phyloP scores from a whole-genome alignment of 1,140 invertebrate species.

The Trichonephila clavata region DNA sequence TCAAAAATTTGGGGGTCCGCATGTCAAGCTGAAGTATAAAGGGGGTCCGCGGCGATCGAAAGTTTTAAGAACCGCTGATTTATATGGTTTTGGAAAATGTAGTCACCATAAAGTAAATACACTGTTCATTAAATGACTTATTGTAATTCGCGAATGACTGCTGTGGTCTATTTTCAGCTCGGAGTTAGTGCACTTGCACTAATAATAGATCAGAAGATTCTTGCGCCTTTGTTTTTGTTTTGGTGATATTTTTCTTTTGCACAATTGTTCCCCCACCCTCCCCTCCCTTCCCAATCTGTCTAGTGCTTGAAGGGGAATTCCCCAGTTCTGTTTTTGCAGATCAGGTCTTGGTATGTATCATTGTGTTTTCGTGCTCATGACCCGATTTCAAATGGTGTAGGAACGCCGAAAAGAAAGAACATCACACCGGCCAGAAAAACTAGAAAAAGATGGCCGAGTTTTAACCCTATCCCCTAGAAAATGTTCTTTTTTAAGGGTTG shows the following conservation, averaged over 20 bases:
- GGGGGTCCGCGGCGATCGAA: no score
- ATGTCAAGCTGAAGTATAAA: no score
- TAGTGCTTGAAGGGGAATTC: background rate
- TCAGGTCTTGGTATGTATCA: background rate
- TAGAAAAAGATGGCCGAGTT: background rate
- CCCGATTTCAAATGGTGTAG: background rate
- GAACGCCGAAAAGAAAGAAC: background rate
- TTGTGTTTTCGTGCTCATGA: background rate
- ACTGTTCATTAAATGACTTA: no score
- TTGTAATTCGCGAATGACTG: background rate
- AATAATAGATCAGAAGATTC: background rate
- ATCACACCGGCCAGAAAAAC: background rate
- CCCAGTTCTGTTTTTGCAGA: background rate
- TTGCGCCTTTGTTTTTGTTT: background rate
- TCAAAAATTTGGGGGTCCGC: no score
- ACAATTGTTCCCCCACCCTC: no score
- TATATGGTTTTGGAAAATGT: no score
- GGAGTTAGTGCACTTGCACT: background rate
- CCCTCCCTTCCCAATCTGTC: no score
- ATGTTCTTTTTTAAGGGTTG: constrained; percentile 49
- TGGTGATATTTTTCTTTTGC: background rate
- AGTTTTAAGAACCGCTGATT: no score
- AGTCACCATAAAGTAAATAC: no score
- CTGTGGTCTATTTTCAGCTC: background rate
- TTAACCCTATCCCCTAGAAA: constrained; percentile 43